Evolutionary conservation across 2,797 vertebrate genomes (phyloP), one percentile per base, ranked within the genome.

Genomic region (Rhadinocentrus ornatus): DNA sequence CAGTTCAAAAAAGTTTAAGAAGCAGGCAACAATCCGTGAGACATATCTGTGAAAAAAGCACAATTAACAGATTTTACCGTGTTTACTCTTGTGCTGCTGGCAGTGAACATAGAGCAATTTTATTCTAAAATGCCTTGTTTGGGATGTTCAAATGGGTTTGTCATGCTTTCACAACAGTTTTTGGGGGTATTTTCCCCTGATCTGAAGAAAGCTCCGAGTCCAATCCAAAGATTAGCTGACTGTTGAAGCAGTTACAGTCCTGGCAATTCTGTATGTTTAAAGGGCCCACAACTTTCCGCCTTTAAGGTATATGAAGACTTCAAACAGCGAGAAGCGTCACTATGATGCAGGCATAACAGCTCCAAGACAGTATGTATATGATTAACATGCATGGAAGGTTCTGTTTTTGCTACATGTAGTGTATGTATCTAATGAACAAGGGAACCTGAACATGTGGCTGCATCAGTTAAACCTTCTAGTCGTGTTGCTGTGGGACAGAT

Each of bases 181-280:
- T 80, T 15, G 59, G 70, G 22, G 62, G 27, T 66, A 39, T 77
- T 82, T 86, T 77, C 66, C 72, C 71, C 62, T 71, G 69, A 86
- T 83, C 53, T 83, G 56, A 75, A 64, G 50, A 57, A 64, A 62
- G 71, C 90, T 88, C 4, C 1, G 44, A 84, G 91, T 78, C 73
- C 72, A 80, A 69, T 69, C 61, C 48, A 60, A 73, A 89, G 86
- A 83, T 93, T 87, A 90, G 87, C 85, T 65, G 74, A 84, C 77
- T 66, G 69, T 72, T 71, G 79, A 87, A 83, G 86, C 70, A 64
- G 52, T 58, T 77, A 44, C 50, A 37, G 10, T 54, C 78, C 26
- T 80, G 76, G 62, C 34, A 73, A 69, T 88, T 80, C 71, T 76
- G 60, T 71, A 62, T 71, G 84, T 91, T 89, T 92, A 84, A 92